Evolutionary conservation across 2,888 invertebrate genomes (phyloP), one percentile per base, ranked within the genome.

Genomic region (Coenonympha arcania): DNA sequence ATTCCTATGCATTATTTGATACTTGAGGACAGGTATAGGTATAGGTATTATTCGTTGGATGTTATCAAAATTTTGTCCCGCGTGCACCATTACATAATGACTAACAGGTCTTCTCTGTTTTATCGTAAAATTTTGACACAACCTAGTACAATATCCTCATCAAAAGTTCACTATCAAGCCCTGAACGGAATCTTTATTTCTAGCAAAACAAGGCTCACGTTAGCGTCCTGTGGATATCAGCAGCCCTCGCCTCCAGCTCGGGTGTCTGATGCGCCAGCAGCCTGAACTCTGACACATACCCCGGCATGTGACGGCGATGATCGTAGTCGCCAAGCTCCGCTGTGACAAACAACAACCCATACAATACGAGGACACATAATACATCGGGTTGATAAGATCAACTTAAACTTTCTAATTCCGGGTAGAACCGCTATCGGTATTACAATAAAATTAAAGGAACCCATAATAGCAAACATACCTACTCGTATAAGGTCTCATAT

Each of bases 261-360:
- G 93, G 90, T 46, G 95, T 95, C 85, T 98, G 98, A 79, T 95
- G 96, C 40, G 96, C 92, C 63, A 96, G 88, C 73, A 98, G 92
- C 56, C 96, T 91, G 81, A 98, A 98, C 88, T 98, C 98, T 8
- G 96, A 95, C 57, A 97, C 94, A 80, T 98, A 98, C 48, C 96
- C 96, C 18, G 91, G 89, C 24, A 92, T 92, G 76, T 98, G 96
- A 50, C 95, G 88, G 62, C 95, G 89, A 22, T 93, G 91, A 79
- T 98, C 97, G 79, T 93, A 97, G 88, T 98, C 98, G 1, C 98
- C 98, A 55, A 98, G 87, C 87, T 98, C 98, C 69, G 98, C 97
- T 97, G 86, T 33, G 58, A 22, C 54, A 54, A 55, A 54, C 48
- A 51, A 51, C 33, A 58, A 50, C 30, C 11, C 15, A 34, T 51